Conservation (phyloP, 1,140 invertebrate genomes). For the Monochamus saltuarius region DNA sequence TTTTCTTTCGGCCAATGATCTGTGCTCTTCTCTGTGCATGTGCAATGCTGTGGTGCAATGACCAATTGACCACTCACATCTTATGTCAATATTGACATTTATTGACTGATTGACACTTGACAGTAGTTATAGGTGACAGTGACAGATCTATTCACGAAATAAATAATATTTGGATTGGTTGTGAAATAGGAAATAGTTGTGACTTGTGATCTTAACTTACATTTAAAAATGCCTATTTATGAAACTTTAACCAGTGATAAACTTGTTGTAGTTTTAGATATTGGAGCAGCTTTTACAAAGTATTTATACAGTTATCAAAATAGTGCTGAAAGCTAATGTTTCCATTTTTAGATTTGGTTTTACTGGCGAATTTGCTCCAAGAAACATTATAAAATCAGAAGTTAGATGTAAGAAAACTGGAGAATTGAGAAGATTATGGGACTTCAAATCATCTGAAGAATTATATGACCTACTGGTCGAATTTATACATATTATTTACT, state of each 20-base stretch:
- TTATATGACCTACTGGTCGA: constrained; percentile 84
- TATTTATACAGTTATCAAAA: constrained; percentile 55
- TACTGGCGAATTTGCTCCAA: constrained; percentile 81
- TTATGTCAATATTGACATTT: too few relatives aligned
- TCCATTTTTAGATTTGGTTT: constrained; percentile 78
- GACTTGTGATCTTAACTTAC: too few relatives aligned
- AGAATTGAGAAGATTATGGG: constrained; percentile 65
- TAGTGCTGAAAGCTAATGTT: neutral
- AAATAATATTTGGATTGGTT: too few relatives aligned
- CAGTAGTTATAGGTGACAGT: too few relatives aligned
- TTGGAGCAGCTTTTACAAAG: constrained; percentile 93
- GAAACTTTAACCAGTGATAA: constrained; percentile 83
- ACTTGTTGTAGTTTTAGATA: constrained; percentile 85
- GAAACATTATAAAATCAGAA: constrained; percentile 82
- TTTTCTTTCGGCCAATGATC: too few relatives aligned
- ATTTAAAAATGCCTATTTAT: constrained; percentile 64
- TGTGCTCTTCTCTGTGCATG: too few relatives aligned
- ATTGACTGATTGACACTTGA: too few relatives aligned
- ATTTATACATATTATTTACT: constrained; percentile 80
- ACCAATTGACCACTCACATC: too few relatives aligned
- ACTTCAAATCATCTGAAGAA: constrained; percentile 71
- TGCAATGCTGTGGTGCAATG: too few relatives aligned
- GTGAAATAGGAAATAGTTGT: too few relatives aligned
- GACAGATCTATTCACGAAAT: too few relatives aligned
- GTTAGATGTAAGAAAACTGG: constrained; percentile 68